phyloP scores from a whole-genome alignment of 92 coral and sea anemone genomes.

The Palythoa heliodiscus region DNA sequence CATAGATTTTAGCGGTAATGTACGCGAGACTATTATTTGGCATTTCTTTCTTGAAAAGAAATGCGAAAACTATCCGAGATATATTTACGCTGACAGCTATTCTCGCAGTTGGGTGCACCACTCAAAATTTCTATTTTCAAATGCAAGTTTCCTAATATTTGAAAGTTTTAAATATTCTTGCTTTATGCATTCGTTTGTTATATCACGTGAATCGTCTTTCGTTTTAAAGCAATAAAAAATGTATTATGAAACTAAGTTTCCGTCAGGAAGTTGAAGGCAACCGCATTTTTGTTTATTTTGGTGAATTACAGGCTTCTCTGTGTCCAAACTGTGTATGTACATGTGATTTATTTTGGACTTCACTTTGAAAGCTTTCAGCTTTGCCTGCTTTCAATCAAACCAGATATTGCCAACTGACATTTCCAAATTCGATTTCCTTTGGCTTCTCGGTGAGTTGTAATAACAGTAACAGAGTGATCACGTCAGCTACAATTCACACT shows the following conservation, averaged over 20 bases:
- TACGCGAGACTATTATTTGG: too few species aligned
- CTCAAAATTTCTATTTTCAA: slow-evolving; percentile 8
- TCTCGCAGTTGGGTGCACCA: slow-evolving; percentile 15
- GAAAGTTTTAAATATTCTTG: neutral
- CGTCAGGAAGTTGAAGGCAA: slow-evolving; percentile 17
- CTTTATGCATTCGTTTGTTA: slow-evolving; percentile 9
- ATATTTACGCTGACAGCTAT: slow-evolving; percentile 14
- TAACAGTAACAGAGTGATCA: slow-evolving; percentile 6
- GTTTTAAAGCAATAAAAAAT: slow-evolving; percentile 14
- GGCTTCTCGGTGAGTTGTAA: slow-evolving; percentile 9
- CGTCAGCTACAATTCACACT: slow-evolving; percentile 3
- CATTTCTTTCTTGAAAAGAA: too few species aligned
- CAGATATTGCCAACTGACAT: slow-evolving; percentile 13
- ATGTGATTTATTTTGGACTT: slow-evolving; percentile 14
- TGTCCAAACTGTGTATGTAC: slow-evolving; percentile 15
- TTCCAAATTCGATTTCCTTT: slow-evolving; percentile 10
- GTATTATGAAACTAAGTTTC: slow-evolving; percentile 9
- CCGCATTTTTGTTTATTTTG: slow-evolving; percentile 17
- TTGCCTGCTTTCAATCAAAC: slow-evolving; percentile 7
- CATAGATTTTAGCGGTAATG: too few species aligned
- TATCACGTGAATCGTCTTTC: slow-evolving; percentile 6
- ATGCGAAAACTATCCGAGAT: slow-evolving; percentile 9
- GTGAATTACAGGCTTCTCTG: slow-evolving; percentile 8
- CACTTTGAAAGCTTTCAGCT: slow-evolving; percentile 4
- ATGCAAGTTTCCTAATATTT: slow-evolving; percentile 6